Conservation (phyloP, 2,888 invertebrate species). For the Nebria salina region DNA sequence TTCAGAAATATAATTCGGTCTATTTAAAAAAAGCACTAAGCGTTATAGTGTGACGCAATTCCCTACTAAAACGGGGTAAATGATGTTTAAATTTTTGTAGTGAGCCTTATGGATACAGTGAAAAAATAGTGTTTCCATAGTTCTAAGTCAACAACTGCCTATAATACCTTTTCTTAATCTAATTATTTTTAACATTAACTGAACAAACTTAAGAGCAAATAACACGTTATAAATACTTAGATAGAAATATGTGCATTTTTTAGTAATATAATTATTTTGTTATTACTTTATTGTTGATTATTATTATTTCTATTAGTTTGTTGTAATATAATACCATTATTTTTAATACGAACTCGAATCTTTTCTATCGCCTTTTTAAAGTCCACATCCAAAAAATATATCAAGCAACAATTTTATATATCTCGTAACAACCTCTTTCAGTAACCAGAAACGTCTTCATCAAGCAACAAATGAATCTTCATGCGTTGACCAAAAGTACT, state of each 20-base stretch:
- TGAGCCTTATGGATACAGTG: no score
- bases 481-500: no score
- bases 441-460: no score
- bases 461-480: no score
- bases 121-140: no score
- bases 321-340: constrained; percentile 63
- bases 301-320: constrained; percentile 59
- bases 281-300: constrained; percentile 64
- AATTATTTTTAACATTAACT: neutral
- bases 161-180: neutral
- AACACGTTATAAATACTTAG: constrained; percentile 41
- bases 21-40: no score
- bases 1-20: no score
- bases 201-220: constrained; percentile 26
- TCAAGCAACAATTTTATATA: no score
- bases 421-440: no score
- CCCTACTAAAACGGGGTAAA: neutral
- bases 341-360: constrained; percentile 54
- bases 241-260: constrained; percentile 44
- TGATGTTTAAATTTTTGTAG: neutral
- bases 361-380: neutral
- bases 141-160: no score
- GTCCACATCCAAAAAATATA: no score
- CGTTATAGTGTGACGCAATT: no score
- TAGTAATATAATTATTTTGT: constrained; percentile 60